Conservation (phyloP, 2,113 vertebrate species). For the Labeo rohita region DNA sequence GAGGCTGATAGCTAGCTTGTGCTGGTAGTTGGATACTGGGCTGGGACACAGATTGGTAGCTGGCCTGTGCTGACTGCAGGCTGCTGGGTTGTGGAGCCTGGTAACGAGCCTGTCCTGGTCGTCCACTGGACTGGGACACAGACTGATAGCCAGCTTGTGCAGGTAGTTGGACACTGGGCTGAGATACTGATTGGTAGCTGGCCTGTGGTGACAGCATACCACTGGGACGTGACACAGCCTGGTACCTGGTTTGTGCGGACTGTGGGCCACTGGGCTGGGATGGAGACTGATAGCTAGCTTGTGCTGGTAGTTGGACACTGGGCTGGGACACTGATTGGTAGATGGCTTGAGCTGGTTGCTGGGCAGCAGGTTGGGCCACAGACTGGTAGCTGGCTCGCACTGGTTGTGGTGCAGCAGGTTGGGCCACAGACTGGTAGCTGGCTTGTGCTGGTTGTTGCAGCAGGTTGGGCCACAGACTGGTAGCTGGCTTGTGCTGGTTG, state of each 20-base stretch:
- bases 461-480: neutral
- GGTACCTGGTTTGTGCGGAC: neutral
- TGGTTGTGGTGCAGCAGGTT: neutral
- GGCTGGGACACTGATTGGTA: neutral
- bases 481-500: neutral
- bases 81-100: neutral
- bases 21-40: neutral
- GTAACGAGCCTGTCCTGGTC: too few relatives aligned
- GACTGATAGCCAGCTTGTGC: neutral
- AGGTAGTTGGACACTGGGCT: neutral
- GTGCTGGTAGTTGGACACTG: too few relatives aligned
- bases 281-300: too few relatives aligned
- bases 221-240: too few relatives aligned
- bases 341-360: neutral
- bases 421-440: neutral
- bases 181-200: neutral
- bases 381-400: neutral
- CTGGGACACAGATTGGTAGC: too few relatives aligned
- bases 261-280: neutral
- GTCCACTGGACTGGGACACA: neutral
- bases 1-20: too few relatives aligned
- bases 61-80: neutral
- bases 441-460: neutral
- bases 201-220: too few relatives aligned
- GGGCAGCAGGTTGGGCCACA: neutral